Evolutionary conservation across 2,797 vertebrate genomes (phyloP), one percentile per base, ranked within the genome.

Genomic region (Pseudochirops corinnae): DNA sequence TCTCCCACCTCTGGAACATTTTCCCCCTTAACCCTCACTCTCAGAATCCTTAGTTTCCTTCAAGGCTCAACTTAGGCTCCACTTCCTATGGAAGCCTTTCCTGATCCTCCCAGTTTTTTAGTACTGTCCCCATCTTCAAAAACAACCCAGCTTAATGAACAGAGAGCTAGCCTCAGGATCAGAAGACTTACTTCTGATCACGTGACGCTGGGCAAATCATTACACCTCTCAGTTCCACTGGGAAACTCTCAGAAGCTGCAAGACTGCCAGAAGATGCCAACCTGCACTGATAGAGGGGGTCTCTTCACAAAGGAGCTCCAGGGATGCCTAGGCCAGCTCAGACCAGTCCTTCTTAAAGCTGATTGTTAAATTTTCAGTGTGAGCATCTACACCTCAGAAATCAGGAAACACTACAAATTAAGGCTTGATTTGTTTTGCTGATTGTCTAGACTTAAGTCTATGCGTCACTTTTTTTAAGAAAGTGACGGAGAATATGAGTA

Each of bases 1-100:
- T 50, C 39, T 91, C 31, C 57, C 29, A 31, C 21, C n/a, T 33
- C 58, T 91, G 50, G 31, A 82, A 90, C 96, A 95, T 87, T 96
- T 56, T 94, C 57, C 55, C 82, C 50, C 90, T 39, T 7, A 56
- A n/a, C 10, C 28, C n/a, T 4, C 24, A 52, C 60, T 92, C 55
- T 39, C 5, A 74, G 26, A n/a, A 18, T 60, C 12, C 26, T 58
- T 91, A 90, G 31, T 29, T 55, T 31, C 62, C 90, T 39, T 28
- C 26, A 0, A 24, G 28, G 21, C 62, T 33, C 58, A 21, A 0
- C 55, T 52, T 50, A 46, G 53, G 16, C 55, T 46, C 7, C 28
- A 57, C 56, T 87, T 24, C 62, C 67, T 82, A 56, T 56, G 21
- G 58, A 95, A 92, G 57, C 31, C 52, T 92, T 56, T 58, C 56